Percentiles rank a stretch among this genome's conserved stretches.
phyloP scores from a whole-genome alignment of 2,888 invertebrate genomes.

The Helleia helle region DNA sequence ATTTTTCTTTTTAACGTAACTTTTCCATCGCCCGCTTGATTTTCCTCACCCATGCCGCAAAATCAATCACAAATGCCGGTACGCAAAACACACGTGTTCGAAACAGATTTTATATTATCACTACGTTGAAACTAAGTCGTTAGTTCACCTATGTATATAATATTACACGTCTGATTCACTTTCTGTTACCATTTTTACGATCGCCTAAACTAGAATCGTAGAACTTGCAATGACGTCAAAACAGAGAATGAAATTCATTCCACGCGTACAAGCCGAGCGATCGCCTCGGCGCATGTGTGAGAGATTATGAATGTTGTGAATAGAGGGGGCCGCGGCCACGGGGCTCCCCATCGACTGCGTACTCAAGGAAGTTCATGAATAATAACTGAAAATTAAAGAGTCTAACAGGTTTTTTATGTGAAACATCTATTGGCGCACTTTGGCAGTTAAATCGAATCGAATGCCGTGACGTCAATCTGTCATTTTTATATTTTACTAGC shows the following conservation, averaged over 20 bases:
- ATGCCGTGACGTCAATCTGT: too few species aligned
- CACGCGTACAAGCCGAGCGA: conserved; percentile 33
- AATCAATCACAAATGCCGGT: conserved; percentile 55
- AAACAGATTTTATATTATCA: conserved; percentile 14
- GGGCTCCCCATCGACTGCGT: neutral
- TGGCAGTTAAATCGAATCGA: too few species aligned
- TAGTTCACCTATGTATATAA: conserved; percentile 35
- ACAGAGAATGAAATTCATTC: conserved; percentile 21
- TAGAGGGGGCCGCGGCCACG: conserved; percentile 17
- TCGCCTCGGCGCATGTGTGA: conserved; percentile 50
- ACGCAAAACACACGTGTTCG: conserved; percentile 50
- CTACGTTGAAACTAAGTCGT: conserved; percentile 21
- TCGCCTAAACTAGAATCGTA: conserved; percentile 46
- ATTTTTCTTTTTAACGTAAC: conserved; percentile 86
- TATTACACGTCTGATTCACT: conserved; percentile 55
- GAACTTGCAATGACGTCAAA: conserved; percentile 39
- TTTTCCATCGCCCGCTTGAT: conserved; percentile 61
- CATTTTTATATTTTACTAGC: too few species aligned
- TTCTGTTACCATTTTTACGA: conserved; percentile 57
- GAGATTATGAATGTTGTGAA: conserved; percentile 16
- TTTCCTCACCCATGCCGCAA: conserved; percentile 67
- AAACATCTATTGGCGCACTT: too few species aligned
- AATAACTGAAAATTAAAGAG: too few species aligned
- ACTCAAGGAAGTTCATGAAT: too few species aligned
- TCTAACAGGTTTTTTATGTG: too few species aligned